Evolutionary conservation across 1,140 invertebrate genomes (phyloP).

Genomic region (Euwallacea fornicatus): DNA sequence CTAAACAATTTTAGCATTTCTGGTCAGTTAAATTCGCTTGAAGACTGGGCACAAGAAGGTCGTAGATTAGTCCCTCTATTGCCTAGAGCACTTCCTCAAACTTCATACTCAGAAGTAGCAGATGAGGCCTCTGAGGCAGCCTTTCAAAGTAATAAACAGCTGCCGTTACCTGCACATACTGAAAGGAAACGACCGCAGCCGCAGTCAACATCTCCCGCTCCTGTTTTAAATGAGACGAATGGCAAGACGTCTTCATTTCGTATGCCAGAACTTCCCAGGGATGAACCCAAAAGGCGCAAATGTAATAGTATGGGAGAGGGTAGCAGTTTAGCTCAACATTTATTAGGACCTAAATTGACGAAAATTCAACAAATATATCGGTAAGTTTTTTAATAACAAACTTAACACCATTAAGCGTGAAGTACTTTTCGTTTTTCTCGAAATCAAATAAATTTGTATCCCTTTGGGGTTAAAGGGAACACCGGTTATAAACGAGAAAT

Average conservation of each 20-base stretch:
- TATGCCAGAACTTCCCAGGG: conserved; percentile 45
- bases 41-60: conserved; percentile 87
- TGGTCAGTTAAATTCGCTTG: conserved; percentile 71
- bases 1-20: conserved; percentile 63
- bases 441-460: too few species aligned
- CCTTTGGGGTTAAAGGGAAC: too few species aligned
- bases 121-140: conserved; percentile 64
- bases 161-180: conserved; percentile 51
- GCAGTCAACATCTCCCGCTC: conserved; percentile 18
- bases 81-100: conserved; percentile 78
- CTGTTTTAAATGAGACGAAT: conserved; percentile 29
- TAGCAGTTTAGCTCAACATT: conserved; percentile 47
- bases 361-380: conserved; percentile 53
- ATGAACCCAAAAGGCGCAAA: conserved; percentile 51
- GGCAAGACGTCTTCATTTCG: conserved; percentile 41
- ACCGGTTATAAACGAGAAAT: too few species aligned
- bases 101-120: conserved; percentile 81
- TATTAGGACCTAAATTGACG: conserved; percentile 49
- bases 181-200: conserved; percentile 46
- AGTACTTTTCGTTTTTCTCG: too few species aligned
- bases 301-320: conserved; percentile 42
- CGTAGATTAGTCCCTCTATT: conserved; percentile 77
- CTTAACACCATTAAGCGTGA: too few species aligned
- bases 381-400: conserved; percentile 23
- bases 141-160: conserved; percentile 56